Evolutionary conservation across 1,140 invertebrate species (phyloP).

Genomic region (Atopsyche davidsoni): DNA sequence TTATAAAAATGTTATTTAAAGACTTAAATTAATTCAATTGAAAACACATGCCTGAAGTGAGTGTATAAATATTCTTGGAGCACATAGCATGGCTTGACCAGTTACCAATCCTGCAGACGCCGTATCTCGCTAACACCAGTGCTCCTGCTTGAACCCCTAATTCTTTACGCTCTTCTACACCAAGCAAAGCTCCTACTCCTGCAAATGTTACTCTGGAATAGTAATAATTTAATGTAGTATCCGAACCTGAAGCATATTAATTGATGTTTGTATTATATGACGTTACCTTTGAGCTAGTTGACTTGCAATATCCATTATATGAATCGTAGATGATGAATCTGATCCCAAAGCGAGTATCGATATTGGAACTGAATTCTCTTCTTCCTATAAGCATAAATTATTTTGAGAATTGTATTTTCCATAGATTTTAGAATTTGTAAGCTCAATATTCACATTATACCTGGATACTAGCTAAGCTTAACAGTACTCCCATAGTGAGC

Average conservation of each 20-base stretch:
- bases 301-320: slow-evolving; percentile 7
- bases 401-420: no score
- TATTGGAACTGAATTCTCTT: slow-evolving; percentile 5
- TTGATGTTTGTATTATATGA: not conserved
- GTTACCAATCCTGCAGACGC: slow-evolving; percentile 14
- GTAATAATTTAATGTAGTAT: not conserved
- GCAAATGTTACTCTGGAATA: not conserved
- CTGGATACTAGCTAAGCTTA: slow-evolving; percentile 22
- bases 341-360: slow-evolving; percentile 13
- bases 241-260: not conserved
- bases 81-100: slow-evolving; percentile 2
- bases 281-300: slow-evolving; percentile 15
- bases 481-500: slow-evolving; percentile 15
- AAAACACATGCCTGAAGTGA: not conserved
- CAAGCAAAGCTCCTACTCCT: not conserved
- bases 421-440: not conserved
- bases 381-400: slow-evolving; percentile 5
- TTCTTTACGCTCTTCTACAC: not conserved
- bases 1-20: not conserved
- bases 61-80: not conserved
- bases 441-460: slow-evolving; percentile 6
- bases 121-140: slow-evolving; percentile 11
- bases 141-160: slow-evolving; percentile 2
- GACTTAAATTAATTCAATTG: not conserved
- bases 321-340: slow-evolving; percentile 1